Evolutionary conservation across 2,888 invertebrate genomes (phyloP).

Genomic region (Dolichomitus sp.): DNA sequence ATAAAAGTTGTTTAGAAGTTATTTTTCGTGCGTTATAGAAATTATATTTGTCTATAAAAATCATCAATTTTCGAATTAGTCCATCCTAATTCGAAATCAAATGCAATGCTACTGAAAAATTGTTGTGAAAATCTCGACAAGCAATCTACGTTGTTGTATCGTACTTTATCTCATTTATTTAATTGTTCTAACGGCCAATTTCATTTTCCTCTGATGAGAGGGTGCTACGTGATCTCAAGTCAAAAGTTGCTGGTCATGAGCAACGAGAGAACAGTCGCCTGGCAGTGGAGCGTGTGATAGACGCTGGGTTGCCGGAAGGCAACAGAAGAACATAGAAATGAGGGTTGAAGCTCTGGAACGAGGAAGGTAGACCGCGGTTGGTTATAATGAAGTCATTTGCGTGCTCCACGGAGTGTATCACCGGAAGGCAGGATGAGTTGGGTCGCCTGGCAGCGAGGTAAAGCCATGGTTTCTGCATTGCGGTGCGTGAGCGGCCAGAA

Average conservation of each 20-base stretch:
- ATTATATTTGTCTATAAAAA: too few species aligned
- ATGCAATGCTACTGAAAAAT: neutral
- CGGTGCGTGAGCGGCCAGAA: conserved; percentile 14
- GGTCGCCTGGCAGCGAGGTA: conserved; percentile 48
- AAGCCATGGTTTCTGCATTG: conserved; percentile 40
- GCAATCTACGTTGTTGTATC: neutral
- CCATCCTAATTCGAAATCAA: neutral
- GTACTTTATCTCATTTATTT: neutral
- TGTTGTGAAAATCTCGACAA: neutral
- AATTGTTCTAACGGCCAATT: neutral
- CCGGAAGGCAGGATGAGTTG: conserved; percentile 44
- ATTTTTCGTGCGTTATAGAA: too few species aligned
- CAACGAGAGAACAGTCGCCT: neutral
- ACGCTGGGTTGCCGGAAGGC: conserved; percentile 18
- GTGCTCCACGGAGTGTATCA: conserved; percentile 71
- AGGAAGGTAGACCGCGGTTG: conserved; percentile 65
- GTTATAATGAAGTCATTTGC: conserved; percentile 83
- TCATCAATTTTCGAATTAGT: too few species aligned
- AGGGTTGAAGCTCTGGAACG: conserved; percentile 27
- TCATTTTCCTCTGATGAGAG: neutral
- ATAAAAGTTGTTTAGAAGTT: too few species aligned
- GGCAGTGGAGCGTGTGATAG: conserved; percentile 30
- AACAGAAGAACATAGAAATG: conserved; percentile 5
- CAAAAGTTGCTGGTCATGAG: neutral
- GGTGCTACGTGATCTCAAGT: neutral